phyloP scores from a whole-genome alignment of 2,888 invertebrate genomes.

The Alsophila aescularia region DNA sequence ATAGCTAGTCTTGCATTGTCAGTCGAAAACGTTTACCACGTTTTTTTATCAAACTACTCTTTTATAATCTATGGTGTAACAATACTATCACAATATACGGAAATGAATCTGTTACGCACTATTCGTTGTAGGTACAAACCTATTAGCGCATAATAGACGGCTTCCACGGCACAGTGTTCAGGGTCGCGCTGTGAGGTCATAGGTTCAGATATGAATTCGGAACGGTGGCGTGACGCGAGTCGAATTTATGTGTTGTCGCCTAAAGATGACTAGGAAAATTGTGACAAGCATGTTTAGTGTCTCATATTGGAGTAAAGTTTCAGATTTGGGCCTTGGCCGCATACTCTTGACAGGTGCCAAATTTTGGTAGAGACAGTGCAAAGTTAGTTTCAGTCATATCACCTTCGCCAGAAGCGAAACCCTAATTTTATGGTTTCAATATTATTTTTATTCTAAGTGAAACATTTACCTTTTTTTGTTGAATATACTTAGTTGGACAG shows the following conservation, averaged over 20 bases:
- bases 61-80: background rate
- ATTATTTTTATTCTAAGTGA: too few species aligned
- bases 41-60: background rate
- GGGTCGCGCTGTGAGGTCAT: slow-evolving; percentile 32
- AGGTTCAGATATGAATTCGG: slow-evolving; percentile 32
- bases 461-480: too few species aligned
- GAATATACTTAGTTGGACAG: too few species aligned
- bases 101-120: slow-evolving; percentile 20
- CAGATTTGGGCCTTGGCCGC: slow-evolving; percentile 3
- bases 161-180: slow-evolving; percentile 29
- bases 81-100: slow-evolving; percentile 18
- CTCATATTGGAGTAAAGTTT: slow-evolving; percentile 3
- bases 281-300: slow-evolving; percentile 21
- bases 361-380: background rate
- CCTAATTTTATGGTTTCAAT: too few species aligned
- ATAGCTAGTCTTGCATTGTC: too few species aligned
- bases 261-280: slow-evolving; percentile 20
- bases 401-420: too few species aligned
- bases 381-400: too few species aligned
- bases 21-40: too few species aligned
- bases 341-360: slow-evolving; percentile 8
- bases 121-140: slow-evolving; percentile 12
- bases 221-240: slow-evolving; percentile 12
- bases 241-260: slow-evolving; percentile 28
- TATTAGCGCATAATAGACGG: slow-evolving; percentile 16